Conservation (phyloP, 53 echinoderm and acorn worm genomes). For the Henricia sp. region DNA sequence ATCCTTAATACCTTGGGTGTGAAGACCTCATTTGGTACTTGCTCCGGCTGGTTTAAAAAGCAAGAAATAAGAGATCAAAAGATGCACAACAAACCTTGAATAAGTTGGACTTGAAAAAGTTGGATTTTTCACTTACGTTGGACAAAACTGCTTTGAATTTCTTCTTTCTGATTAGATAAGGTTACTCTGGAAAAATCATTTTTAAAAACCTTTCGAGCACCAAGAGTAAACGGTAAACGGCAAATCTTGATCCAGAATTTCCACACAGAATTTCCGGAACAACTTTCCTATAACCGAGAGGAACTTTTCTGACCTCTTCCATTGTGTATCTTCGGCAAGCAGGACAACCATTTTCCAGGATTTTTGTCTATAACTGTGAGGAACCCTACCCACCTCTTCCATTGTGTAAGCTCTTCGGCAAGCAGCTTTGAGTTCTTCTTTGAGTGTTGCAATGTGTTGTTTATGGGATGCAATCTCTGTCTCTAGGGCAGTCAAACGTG, state of each 20-base stretch:
- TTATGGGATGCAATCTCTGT: constrained; percentile 86
- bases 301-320: too few relatives aligned
- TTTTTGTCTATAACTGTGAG: neutral
- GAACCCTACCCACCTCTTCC: constrained; percentile 45
- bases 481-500: constrained; percentile 71
- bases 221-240: too few relatives aligned
- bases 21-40: neutral
- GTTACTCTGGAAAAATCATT: too few relatives aligned
- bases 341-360: neutral
- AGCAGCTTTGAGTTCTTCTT: constrained; percentile 86
- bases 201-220: too few relatives aligned
- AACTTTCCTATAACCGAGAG: too few relatives aligned
- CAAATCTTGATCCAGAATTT: neutral
- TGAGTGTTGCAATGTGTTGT: constrained; percentile 80
- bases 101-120: too few relatives aligned
- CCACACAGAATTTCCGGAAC: too few relatives aligned
- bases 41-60: neutral
- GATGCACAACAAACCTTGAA: too few relatives aligned
- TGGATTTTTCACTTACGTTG: too few relatives aligned
- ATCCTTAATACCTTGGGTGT: neutral
- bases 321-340: neutral
- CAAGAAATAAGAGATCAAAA: too few relatives aligned
- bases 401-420: constrained; percentile 81
- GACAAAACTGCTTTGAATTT: too few relatives aligned
- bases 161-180: too few relatives aligned